Base-by-base conservation (phyloP, 2,113 vertebrate species). In the Balaeniceps rex region DNA sequence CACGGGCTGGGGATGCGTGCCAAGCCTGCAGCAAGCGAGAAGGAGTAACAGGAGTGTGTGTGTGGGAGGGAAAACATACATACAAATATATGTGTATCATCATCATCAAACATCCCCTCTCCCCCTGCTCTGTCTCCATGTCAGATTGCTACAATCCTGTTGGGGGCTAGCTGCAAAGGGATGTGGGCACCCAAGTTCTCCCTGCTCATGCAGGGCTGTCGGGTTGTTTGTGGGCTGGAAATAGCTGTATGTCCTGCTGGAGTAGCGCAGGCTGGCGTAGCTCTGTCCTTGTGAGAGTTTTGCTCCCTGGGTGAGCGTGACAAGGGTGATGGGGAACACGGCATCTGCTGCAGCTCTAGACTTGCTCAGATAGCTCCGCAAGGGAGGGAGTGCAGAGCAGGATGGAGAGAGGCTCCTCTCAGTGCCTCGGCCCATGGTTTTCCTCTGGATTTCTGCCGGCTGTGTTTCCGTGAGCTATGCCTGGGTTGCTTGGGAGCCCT, bases 1-100 rank as follows among this genome's bases (percentile, higher is more conserved):
- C 87, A 97, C 12, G 58, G 92, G 72, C 88, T 65, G 90, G 80
- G 90, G 78, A 74, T 54, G 82, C 21, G 83, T 94, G 97, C 96
- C 97, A 95, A 97, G 94, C 88, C 96, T 91, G 97, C 97, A 98
- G 96, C 88, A 88, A 94, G 76, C 51, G 28, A 69, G 81, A 83
- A 88, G 97, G 95, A 96, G 93, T 92, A 97, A 85, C 90, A 92
- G 87, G 93, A 95, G 96, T 60, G 71, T 2, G 42, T 14, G 84
- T 3, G 70, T 80, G 66, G 91, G 88, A 71, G 86, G 79, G 83
- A 82, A 87, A 97, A 82, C 76, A 95, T 91, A 84, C 84, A 94
- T 86, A 74, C 84, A 82, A 87, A 91, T 91, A 55, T 6, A 87
- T 79, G 75, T 47, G 86, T 88, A 13, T 65, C 26, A 81, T 51